Percentiles rank a stretch among this genome's conserved stretches.
These are phyloP conservation scores for Nannoperca obscura DNA, from an alignment of 2,797 vertebrate genomes.

Conservation along the genomic window DNA sequence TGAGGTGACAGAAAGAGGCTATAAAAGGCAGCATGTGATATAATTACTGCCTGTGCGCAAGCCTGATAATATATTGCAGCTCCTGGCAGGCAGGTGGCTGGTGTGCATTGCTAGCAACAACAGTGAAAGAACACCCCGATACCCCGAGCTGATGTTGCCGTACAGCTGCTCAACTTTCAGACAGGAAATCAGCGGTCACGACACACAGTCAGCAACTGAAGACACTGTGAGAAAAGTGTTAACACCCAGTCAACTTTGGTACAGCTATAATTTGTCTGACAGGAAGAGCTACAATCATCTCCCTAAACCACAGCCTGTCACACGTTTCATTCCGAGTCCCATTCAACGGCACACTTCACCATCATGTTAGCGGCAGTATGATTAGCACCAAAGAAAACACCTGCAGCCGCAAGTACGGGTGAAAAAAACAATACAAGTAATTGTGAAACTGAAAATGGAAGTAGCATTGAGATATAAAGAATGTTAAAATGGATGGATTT, in stretches of 20 bases:
- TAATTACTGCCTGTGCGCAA: constrained; percentile 22
- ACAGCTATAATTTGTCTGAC: constrained; percentile 34
- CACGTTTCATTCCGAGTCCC: constrained; percentile 33
- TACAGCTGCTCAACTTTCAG: constrained; percentile 55
- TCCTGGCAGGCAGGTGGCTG: constrained; percentile 28
- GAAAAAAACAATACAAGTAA: constrained; percentile 7
- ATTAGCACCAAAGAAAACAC: constrained; percentile 9
- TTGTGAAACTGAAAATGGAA: constrained; percentile 29
- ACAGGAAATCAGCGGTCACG: constrained; percentile 63
- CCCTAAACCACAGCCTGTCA: constrained; percentile 47
- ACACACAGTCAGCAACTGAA: constrained; percentile 38
- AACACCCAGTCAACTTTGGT: constrained; percentile 49
- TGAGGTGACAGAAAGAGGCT: constrained; percentile 4
- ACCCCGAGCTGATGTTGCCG: constrained; percentile 21
- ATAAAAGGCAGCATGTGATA: constrained; percentile 34
- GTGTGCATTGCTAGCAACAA: background rate
- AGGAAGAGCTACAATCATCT: constrained; percentile 39
- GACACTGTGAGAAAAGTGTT: constrained; percentile 39
- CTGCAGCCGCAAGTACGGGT: background rate
- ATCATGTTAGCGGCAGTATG: background rate
- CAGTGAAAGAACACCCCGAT: constrained; percentile 24
- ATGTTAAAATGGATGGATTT: background rate
- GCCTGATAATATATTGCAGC: constrained; percentile 20
- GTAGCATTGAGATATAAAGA: background rate
- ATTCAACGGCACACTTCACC: constrained; percentile 18